A percentile compares a stretch with the other conserved stretches of the same genome.
These are phyloP conservation scores for Mechanitis messenoides DNA, from an alignment of 2,888 invertebrate species.

Conservation along the genomic window DNA sequence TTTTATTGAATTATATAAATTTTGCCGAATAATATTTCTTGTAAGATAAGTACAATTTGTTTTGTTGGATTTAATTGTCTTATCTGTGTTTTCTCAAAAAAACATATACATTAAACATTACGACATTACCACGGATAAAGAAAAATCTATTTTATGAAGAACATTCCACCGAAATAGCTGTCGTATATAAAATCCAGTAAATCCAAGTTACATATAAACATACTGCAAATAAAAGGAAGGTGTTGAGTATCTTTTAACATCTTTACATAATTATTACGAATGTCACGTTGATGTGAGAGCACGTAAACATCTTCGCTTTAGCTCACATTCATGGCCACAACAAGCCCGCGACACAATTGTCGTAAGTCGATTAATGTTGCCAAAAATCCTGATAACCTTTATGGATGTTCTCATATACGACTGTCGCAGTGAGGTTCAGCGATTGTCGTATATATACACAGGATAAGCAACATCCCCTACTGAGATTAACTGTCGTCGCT, in stretches of 20 bases:
- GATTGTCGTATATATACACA: slow-evolving; percentile 3
- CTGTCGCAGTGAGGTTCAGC: slow-evolving; percentile 1
- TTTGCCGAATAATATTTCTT: too few species aligned
- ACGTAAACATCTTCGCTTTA: slow-evolving; percentile 14
- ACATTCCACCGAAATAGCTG: not conserved
- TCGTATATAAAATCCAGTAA: not conserved
- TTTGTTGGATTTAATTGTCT: too few species aligned
- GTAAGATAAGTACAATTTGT: too few species aligned
- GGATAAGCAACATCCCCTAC: slow-evolving; percentile 33
- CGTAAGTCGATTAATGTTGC: not conserved
- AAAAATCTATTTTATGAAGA: not conserved
- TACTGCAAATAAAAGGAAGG: slow-evolving; percentile 1
- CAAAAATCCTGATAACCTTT: not conserved
- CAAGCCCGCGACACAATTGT: not conserved
- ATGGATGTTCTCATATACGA: not conserved
- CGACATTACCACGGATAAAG: not conserved
- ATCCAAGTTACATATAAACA: not conserved
- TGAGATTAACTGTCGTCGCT: slow-evolving; percentile 49
- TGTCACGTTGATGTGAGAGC: slow-evolving; percentile 6
- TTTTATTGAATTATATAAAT: too few species aligned
- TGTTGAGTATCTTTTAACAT: slow-evolving; percentile 6
- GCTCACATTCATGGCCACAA: not conserved
- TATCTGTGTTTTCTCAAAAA: too few species aligned
- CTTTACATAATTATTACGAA: slow-evolving; percentile 6
- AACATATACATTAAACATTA: too few species aligned